phyloP scores from a whole-genome alignment of 2,888 invertebrate species.

The Lumbricus terrestris region DNA sequence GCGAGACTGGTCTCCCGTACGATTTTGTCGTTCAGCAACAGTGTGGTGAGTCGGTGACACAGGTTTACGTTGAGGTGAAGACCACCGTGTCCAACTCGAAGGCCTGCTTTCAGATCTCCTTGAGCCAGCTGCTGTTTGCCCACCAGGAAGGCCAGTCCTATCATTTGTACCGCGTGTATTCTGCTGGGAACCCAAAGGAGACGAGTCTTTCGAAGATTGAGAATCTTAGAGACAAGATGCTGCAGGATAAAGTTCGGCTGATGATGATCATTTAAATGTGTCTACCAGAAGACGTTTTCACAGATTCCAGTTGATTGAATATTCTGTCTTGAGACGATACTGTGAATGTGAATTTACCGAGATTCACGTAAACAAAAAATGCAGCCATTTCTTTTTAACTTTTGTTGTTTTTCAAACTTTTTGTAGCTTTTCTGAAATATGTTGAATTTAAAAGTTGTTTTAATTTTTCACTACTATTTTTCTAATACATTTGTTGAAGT shows the following conservation, averaged over 20 bases:
- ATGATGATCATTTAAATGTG: constrained; percentile 15
- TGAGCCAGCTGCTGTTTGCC: constrained; percentile 51
- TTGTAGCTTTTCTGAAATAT: neutral
- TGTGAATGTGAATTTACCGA: neutral
- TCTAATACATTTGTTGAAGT: neutral
- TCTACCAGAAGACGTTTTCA: neutral
- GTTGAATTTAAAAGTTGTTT: neutral
- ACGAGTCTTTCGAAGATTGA: constrained; percentile 47
- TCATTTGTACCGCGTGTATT: constrained; percentile 53
- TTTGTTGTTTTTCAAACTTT: neutral
- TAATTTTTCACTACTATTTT: neutral
- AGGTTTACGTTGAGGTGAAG: constrained; percentile 47
- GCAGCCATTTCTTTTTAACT: neutral
- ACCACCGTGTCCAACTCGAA: constrained; percentile 48
- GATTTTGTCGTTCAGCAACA: constrained; percentile 48
- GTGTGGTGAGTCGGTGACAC: neutral
- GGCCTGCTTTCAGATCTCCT: constrained; percentile 53
- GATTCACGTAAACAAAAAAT: neutral
- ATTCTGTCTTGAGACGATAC: neutral
- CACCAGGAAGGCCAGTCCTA: constrained; percentile 45
- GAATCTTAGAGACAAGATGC: constrained; percentile 47
- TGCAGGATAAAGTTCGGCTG: neutral
- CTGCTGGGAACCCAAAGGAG: constrained; percentile 45
- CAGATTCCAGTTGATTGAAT: neutral
- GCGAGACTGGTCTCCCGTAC: constrained; percentile 48